These are phyloP conservation scores for Cydia fagiglandana DNA, from an alignment of 1,140 invertebrate species.

Conservation along the genomic window DNA sequence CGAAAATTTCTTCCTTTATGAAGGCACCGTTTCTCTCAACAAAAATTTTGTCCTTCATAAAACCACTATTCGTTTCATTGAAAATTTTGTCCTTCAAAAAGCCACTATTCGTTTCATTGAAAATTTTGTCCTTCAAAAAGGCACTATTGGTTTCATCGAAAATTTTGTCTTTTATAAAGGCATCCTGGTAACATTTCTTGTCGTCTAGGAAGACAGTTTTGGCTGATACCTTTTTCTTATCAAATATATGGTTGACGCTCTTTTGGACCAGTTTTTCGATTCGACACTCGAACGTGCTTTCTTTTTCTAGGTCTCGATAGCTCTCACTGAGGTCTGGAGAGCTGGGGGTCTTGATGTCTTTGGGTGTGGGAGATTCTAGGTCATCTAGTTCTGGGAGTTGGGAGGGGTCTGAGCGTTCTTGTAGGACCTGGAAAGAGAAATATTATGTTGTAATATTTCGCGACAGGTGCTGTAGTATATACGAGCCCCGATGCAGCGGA, in stretches of 20 bases:
- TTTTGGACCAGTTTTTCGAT: slow-evolving; percentile 67
- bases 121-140: slow-evolving; percentile 18
- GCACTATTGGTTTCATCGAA: not conserved
- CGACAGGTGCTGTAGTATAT: too few species aligned
- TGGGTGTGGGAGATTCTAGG: slow-evolving; percentile 47
- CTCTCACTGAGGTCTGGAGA: slow-evolving; percentile 9
- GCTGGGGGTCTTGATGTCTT: slow-evolving; percentile 33
- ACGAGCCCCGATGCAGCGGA: too few species aligned
- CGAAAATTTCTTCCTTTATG: not conserved
- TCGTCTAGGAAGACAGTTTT: slow-evolving; percentile 65
- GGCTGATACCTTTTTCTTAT: slow-evolving; percentile 58
- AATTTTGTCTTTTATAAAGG: slow-evolving; percentile 14
- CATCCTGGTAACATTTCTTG: slow-evolving; percentile 36
- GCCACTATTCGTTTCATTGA: not conserved
- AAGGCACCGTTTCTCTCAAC: slow-evolving; percentile 12
- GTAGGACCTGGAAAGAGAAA: slow-evolving; percentile 53
- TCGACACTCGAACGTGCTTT: slow-evolving; percentile 55
- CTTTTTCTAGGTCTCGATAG: slow-evolving; percentile 36
- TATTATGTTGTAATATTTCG: too few species aligned
- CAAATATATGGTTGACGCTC: slow-evolving; percentile 67
- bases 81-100: slow-evolving; percentile 17
- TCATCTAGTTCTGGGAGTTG: slow-evolving; percentile 56
- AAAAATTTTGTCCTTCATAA: not conserved
- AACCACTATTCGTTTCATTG: not conserved
- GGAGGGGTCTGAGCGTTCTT: slow-evolving; percentile 54